phyloP scores from a whole-genome alignment of 1,140 invertebrate species.

The Lasaia peninsularis region DNA sequence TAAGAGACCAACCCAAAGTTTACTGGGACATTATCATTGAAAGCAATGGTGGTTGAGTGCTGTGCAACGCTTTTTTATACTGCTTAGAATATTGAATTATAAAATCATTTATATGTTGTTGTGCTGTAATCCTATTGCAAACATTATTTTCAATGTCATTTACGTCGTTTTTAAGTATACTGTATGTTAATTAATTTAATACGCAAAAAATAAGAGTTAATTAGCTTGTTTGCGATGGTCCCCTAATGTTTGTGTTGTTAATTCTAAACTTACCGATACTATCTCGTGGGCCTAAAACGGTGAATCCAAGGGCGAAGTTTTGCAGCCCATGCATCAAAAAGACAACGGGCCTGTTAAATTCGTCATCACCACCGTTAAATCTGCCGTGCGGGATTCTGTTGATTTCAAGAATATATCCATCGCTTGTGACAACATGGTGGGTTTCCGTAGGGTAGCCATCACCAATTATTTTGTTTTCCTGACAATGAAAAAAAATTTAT shows the following conservation, averaged over 20 bases:
- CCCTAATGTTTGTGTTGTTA: not conserved
- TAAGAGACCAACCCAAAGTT: too few species aligned
- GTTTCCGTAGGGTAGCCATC: constrained; percentile 79
- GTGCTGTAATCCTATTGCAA: too few species aligned
- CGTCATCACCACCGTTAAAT: constrained; percentile 17
- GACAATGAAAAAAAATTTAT: not conserved
- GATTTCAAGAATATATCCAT: constrained; percentile 80
- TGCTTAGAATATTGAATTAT: too few species aligned
- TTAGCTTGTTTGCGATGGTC: too few species aligned
- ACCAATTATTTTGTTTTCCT: constrained; percentile 18
- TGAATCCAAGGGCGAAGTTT: constrained; percentile 78
- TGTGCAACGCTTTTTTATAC: too few species aligned
- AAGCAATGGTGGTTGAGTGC: too few species aligned
- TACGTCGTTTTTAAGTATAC: too few species aligned
- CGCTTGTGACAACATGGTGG: constrained; percentile 74
- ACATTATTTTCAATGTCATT: too few species aligned
- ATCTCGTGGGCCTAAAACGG: constrained; percentile 44
- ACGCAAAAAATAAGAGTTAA: too few species aligned
- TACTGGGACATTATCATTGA: too few species aligned
- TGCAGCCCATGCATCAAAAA: constrained; percentile 83
- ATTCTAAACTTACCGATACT: constrained; percentile 39
- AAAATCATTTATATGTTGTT: too few species aligned
- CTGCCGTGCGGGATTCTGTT: constrained; percentile 74
- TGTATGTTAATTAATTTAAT: too few species aligned
- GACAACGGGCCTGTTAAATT: constrained; percentile 58